phyloP scores from a whole-genome alignment of 2,113 vertebrate genomes.

The Gasterosteus aculeatus region DNA sequence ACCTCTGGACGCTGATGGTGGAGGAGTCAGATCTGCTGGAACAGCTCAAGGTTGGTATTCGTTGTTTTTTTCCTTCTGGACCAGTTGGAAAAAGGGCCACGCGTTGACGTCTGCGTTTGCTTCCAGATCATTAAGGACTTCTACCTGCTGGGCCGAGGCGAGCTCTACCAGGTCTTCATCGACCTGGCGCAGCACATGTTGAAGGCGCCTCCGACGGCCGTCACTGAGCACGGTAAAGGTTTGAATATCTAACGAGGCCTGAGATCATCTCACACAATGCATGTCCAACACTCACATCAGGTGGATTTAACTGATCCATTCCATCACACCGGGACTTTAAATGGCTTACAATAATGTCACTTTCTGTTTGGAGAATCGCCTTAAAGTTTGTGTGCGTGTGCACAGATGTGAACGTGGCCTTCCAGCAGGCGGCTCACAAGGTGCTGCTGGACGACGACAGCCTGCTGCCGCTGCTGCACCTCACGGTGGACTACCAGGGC shows the following conservation, averaged over 20 bases:
- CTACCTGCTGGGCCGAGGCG: conserved; percentile 94
- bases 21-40: conserved; percentile 95
- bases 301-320: too few species aligned
- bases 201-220: conserved; percentile 93
- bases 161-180: conserved; percentile 97
- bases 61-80: not conserved
- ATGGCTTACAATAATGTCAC: too few species aligned
- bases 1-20: conserved; percentile 98
- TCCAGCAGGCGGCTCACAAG: conserved; percentile 97
- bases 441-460: conserved; percentile 96
- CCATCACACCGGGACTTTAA: too few species aligned
- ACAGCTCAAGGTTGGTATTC: conserved; percentile 90
- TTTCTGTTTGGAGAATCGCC: too few species aligned
- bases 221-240: conserved; percentile 93
- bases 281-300: too few species aligned
- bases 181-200: conserved; percentile 97
- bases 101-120: not conserved
- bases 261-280: not conserved
- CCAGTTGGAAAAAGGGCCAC: not conserved
- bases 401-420: conserved; percentile 95
- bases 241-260: not conserved
- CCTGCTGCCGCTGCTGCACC: conserved; percentile 93
- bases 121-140: conserved; percentile 97
- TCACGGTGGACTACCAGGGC: conserved; percentile 94
- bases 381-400: not conserved